phyloP scores from a whole-genome alignment of 2,888 invertebrate species.

The Machimus atricapillus region DNA sequence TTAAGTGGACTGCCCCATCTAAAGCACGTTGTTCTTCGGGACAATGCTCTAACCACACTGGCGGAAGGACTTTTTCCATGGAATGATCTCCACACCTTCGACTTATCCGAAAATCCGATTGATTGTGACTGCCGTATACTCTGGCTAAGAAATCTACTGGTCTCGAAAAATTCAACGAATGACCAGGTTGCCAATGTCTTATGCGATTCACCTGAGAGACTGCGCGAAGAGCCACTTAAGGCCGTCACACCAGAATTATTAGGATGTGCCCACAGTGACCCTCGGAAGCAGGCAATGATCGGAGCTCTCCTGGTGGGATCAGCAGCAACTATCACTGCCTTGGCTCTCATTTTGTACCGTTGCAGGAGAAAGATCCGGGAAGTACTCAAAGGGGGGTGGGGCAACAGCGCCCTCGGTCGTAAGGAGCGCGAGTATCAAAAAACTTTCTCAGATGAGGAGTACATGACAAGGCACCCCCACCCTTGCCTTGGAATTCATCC shows the following conservation, averaged over 20 bases:
- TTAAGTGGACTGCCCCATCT: constrained; percentile 81
- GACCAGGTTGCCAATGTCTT: constrained; percentile 65
- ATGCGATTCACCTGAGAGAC: constrained; percentile 75
- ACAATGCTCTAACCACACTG: constrained; percentile 78
- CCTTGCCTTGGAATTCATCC: constrained; percentile 60
- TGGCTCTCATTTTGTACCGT: constrained; percentile 78
- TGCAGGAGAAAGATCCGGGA: constrained; percentile 82
- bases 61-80: constrained; percentile 83
- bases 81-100: constrained; percentile 76
- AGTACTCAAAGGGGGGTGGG: constrained; percentile 73
- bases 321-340: constrained; percentile 74
- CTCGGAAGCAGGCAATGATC: constrained; percentile 80
- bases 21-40: constrained; percentile 76
- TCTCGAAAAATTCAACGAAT: constrained; percentile 56
- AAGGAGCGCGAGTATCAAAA: constrained; percentile 91
- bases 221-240: constrained; percentile 74
- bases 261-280: constrained; percentile 82
- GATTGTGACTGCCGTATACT: constrained; percentile 80
- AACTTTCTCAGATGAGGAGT: constrained; percentile 88
- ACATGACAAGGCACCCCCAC: constrained; percentile 63
- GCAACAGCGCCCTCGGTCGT: constrained; percentile 64
- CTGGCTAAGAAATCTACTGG: constrained; percentile 78
- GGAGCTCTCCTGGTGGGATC: constrained; percentile 78
- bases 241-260: constrained; percentile 77
- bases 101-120: constrained; percentile 83